Evolutionary conservation across 2,888 invertebrate species (phyloP), one percentile per base, ranked within the genome.

Genomic region (Aphodius granarius): DNA sequence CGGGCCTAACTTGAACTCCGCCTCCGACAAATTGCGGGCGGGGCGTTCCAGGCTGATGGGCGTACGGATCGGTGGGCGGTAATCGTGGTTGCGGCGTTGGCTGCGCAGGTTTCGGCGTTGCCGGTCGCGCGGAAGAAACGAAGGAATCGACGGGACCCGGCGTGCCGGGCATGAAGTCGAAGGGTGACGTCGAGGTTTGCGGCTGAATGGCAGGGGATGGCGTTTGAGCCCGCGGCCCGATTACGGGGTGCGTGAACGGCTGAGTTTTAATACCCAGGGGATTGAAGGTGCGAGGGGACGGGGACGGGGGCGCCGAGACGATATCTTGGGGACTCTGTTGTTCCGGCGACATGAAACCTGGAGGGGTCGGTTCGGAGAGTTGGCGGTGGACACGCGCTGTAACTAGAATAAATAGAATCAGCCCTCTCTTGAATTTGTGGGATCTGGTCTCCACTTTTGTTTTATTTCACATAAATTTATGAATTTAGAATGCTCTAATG

Each of bases 301-400:
- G 81, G 0, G 85, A 83, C 63, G 85, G 84, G 0, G 85, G 83
- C 22, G 86, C 84, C 0, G 85, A 84, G 16, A 85, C 78, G n/a
- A 83, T 78, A 73, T 86, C 86, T 75, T 84, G 85, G 63, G 84
- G 80, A 65, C 80, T 78, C 21, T 82, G 81, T 78, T 86, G 84
- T 77, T 85, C 84, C 17, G 85, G 84, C 18, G 81, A 79, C 20
- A 83, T 75, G 75, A 86, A 85, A 71, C 78, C 77, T 75, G 80
- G 83, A 77, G 82, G 83, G 70, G 79, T 81, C 19, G 85, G 84
- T 79, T 87, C 87, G 6, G 87, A 83, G 74, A 90, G 88, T 83
- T 89, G 89, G 70, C 90, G 86, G 78, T 90, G 90, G 71, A 90
- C 90, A 81, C 89, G 86, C 20, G 89, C 89, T 81, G 91, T 90